A percentile compares a stretch with the other conserved stretches of the same genome.
Evolutionary conservation across 2,797 vertebrate species (phyloP).

Genomic region (Alosa sapidissima): DNA sequence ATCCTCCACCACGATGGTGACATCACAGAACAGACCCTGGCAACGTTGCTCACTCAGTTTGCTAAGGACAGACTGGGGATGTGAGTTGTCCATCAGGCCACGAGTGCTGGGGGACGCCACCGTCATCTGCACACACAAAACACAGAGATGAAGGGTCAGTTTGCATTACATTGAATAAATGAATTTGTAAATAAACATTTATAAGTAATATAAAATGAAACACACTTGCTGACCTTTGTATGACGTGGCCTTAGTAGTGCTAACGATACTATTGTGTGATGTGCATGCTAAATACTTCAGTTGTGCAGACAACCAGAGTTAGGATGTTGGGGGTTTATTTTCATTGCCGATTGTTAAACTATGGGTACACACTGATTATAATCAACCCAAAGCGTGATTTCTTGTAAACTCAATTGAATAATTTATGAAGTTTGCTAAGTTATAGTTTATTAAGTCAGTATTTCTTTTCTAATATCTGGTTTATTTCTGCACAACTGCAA

Average conservation of each 20-base stretch:
- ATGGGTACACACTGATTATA: background rate
- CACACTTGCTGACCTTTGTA: background rate
- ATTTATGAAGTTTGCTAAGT: background rate
- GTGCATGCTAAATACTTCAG: background rate
- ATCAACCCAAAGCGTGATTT: background rate
- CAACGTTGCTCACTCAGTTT: conserved; percentile 94
- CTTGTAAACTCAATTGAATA: background rate
- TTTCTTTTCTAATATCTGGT: background rate
- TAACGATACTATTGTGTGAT: background rate
- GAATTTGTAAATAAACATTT: background rate
- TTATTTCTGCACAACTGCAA: background rate
- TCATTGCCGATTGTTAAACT: background rate
- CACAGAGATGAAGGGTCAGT: conserved; percentile 27
- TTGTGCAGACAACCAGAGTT: background rate
- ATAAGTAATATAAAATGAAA: background rate
- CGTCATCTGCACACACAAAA: conserved; percentile 80
- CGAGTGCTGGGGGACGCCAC: conserved; percentile 83
- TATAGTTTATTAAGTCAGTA: background rate
- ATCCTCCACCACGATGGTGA: conserved; percentile 97
- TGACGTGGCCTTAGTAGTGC: background rate
- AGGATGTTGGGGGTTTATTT: background rate
- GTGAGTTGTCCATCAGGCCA: conserved; percentile 88
- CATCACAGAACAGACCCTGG: conserved; percentile 92
- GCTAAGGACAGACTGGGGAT: conserved; percentile 88
- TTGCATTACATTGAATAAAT: background rate